Conservation (phyloP, 2,113 vertebrate genomes). For the Heterocephalus glaber region DNA sequence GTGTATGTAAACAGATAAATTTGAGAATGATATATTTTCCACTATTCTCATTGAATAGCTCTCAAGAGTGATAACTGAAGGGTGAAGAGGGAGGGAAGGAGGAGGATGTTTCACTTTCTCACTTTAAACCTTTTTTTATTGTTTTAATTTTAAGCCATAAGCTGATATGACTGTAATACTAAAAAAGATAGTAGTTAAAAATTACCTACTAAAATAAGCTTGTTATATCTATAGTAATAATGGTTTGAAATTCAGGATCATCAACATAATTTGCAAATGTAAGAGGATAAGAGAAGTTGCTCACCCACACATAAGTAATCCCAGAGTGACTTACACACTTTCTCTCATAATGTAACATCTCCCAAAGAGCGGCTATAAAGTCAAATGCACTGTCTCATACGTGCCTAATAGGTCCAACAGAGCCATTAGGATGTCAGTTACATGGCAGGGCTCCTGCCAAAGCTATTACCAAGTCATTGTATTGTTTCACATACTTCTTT, state of each 20-base stretch:
- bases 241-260: slow-evolving; percentile 43
- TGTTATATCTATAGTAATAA: slow-evolving; percentile 33
- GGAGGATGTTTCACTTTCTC: not conserved
- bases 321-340: slow-evolving; percentile 69
- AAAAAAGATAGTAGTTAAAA: slow-evolving; percentile 13
- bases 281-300: slow-evolving; percentile 55
- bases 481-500: slow-evolving; percentile 58
- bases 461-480: slow-evolving; percentile 57
- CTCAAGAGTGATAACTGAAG: not conserved
- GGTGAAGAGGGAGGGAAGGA: not conserved
- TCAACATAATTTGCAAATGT: slow-evolving; percentile 46
- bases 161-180: not conserved
- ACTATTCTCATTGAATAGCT: not conserved
- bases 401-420: slow-evolving; percentile 68
- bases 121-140: slow-evolving; percentile 11
- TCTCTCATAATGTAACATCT: slow-evolving; percentile 75
- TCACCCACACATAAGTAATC: slow-evolving; percentile 67
- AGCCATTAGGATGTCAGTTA: slow-evolving; percentile 66
- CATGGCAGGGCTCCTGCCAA: slow-evolving; percentile 54
- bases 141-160: slow-evolving; percentile 15
- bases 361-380: slow-evolving; percentile 78
- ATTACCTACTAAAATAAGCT: not conserved
- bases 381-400: slow-evolving; percentile 69
- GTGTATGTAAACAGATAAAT: not conserved
- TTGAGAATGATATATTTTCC: not conserved